These are phyloP conservation scores for Palloptera scutellata DNA, from an alignment of 2,888 invertebrate species.

Conservation along the genomic window DNA sequence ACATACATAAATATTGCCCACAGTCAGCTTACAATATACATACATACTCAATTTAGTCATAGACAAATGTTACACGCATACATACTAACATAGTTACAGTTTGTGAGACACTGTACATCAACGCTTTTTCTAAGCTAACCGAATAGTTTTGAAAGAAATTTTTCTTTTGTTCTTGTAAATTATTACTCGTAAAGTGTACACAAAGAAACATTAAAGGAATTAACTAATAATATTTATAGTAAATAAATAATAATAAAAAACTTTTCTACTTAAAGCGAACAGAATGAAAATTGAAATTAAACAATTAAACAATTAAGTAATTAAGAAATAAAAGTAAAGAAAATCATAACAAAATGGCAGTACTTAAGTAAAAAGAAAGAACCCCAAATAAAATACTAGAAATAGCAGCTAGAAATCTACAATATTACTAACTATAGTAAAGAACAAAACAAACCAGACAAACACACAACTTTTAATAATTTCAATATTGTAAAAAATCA, in stretches of 20 bases:
- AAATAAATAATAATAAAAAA: conserved; percentile 26
- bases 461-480: no score
- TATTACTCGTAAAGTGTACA: not conserved
- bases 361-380: conserved; percentile 14
- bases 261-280: not conserved
- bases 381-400: conserved; percentile 23
- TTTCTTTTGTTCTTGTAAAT: no score
- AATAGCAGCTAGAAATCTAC: conserved; percentile 8
- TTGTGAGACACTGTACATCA: no score
- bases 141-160: no score
- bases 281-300: conserved; percentile 2
- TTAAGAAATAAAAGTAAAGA: conserved; percentile 34
- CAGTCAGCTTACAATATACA: no score
- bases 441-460: conserved; percentile 8
- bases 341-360: conserved; percentile 35
- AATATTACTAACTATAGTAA: not conserved
- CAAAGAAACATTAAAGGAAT: conserved; percentile 19
- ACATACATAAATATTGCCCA: no score
- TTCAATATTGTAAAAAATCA: no score
- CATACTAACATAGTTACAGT: no score
- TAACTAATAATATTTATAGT: conserved; percentile 28
- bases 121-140: no score
- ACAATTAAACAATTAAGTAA: conserved; percentile 9
- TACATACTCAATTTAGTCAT: no score
- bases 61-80: no score